A percentile compares a stretch with the other conserved stretches of the same genome.
Conservation (phyloP, 2,113 vertebrate species). For the Crotalus viridis region DNA sequence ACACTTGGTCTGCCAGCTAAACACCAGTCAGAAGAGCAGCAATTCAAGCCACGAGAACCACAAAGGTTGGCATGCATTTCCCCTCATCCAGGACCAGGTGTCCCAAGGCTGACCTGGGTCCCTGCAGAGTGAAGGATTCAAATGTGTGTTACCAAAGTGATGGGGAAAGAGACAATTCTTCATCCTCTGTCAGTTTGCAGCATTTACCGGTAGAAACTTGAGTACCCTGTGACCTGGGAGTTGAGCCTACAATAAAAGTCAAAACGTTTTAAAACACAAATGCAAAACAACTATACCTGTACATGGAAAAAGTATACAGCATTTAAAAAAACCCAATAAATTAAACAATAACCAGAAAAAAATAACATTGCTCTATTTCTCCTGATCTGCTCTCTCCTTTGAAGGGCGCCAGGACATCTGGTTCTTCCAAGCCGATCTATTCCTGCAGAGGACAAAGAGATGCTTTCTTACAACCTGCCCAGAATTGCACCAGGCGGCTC, state of each 20-base stretch:
- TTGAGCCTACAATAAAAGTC: background rate
- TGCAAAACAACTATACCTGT: background rate
- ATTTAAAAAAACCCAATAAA: slow-evolving; percentile 66
- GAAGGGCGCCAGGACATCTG: background rate
- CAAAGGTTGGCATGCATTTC: background rate
- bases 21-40: background rate
- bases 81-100: background rate
- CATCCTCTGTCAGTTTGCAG: slow-evolving; percentile 33
- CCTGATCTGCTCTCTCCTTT: background rate
- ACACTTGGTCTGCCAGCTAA: background rate
- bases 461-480: background rate
- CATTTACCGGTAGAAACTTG: slow-evolving; percentile 26
- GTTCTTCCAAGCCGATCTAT: background rate
- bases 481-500: background rate
- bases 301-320: slow-evolving; percentile 50
- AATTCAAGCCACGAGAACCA: background rate
- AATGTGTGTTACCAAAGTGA: background rate
- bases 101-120: background rate
- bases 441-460: background rate
- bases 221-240: slow-evolving; percentile 48
- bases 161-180: background rate
- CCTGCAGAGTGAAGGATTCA: background rate
- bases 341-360: slow-evolving; percentile 58
- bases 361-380: slow-evolving; percentile 37
- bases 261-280: background rate